Evolutionary conservation across 2,888 invertebrate species (phyloP), one percentile per base, ranked within the genome.

Genomic region (Alsophila aescularia): DNA sequence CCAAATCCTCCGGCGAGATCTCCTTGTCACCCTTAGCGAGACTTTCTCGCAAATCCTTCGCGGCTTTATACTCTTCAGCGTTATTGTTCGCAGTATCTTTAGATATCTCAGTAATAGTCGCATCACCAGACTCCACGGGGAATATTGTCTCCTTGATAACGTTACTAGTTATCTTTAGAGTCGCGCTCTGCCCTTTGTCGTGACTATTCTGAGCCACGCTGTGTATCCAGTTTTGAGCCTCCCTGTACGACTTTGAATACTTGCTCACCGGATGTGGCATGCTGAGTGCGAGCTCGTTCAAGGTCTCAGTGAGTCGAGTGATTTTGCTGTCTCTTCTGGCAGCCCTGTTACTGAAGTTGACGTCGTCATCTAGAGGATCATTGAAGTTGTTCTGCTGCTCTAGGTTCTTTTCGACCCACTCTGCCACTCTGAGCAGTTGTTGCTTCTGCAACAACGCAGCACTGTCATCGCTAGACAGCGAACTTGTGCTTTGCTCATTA

Each of bases 351-450:
- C 77, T 75, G 56, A 87, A 89, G 53, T 70, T 79, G 9, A 83
- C 84, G 41, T 90, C 90, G 12, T 91, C 89, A 45, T 90, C 90
- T 16, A 88, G 60, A 1, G 86, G 89, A 64, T 90, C 90, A 31
- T 86, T 88, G 45, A 83, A 83, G 64, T 79, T 91, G 47, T 89
- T 91, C 56, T 90, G 92, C 56, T 89, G 92, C 54, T 91, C 92
- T 73, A 93, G 78, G 69, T 94, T 95, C 66, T 93, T 94, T 76
- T 95, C 94, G 14, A 96, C 95, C 96, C 96, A 96, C 69, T 96
- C 95, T 0, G 95, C 96, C 9, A 96, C 96, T 65, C 95, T 89
- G 14, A 94, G 93, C 60, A 95, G 73, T 58, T 95, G 95, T 59
- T 94, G 94, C 16, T 94, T 93, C 49, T 94, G 92, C 51, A 94